Evolutionary conservation across 2,888 invertebrate species (phyloP).

Genomic region (Alviniconcha strummeri): DNA sequence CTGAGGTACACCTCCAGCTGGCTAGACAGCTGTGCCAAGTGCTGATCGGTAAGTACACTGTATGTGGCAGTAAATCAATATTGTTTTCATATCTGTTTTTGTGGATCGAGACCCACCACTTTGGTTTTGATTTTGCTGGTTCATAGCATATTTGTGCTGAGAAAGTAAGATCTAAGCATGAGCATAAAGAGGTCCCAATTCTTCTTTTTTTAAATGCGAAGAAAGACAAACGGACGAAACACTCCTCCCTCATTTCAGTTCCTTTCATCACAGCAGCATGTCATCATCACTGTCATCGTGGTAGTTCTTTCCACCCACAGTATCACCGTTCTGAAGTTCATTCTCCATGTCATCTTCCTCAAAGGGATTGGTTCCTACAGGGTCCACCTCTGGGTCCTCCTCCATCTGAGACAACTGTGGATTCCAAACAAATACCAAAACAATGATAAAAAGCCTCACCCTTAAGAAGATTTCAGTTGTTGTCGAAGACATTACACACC

Average conservation of each 20-base stretch:
- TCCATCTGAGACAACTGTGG: constrained; percentile 41
- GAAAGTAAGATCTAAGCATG: too few species aligned
- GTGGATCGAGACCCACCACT: too few species aligned
- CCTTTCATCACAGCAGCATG: constrained; percentile 42
- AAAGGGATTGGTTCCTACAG: constrained; percentile 41
- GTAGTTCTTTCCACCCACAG: constrained; percentile 34
- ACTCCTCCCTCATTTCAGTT: too few species aligned
- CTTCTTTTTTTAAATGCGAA: not conserved
- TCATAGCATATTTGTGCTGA: too few species aligned
- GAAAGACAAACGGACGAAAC: constrained; percentile 2
- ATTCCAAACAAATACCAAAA: constrained; percentile 2
- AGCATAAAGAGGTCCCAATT: not conserved
- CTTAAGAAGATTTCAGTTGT: too few species aligned
- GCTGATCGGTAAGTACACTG: too few species aligned
- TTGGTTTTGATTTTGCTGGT: too few species aligned
- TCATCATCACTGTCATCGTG: constrained; percentile 60
- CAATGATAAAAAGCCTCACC: not conserved
- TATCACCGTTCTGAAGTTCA: constrained; percentile 43
- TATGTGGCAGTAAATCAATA: too few species aligned
- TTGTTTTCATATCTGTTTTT: too few species aligned
- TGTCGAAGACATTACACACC: not conserved
- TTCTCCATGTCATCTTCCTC: constrained; percentile 38
- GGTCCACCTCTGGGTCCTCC: constrained; percentile 36
- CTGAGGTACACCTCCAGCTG: too few species aligned
- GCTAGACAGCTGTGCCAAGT: too few species aligned